Base-by-base conservation (phyloP, 2,797 vertebrate genomes). In the Tapirus indicus region DNA sequence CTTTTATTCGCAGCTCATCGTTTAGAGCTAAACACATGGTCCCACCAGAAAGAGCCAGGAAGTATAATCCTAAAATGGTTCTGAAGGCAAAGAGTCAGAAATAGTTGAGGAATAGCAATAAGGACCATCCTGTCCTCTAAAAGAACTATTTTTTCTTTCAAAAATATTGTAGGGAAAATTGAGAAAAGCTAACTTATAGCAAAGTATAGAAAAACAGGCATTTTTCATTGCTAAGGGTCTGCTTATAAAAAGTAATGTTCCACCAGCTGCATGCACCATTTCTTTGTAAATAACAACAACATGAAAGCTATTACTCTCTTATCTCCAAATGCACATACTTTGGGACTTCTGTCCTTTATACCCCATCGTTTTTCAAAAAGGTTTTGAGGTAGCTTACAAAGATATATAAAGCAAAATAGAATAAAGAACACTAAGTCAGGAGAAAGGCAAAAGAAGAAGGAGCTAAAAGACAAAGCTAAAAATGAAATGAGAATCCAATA, bases 251-350 rank as follows among this genome's bases (percentile, higher is more conserved):
- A 85, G 56, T 49, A 71, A 27, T 58, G 3, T 29, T 92, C 74
- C 27, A 21, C 9, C 56, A 35, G 41, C 47, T 52, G 17, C 18
- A 72, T 14, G 5, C 0, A 20, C 23, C 6, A 32, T 64, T 54
- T 83, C 77, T 58, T 91, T 85, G 11, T 44, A 89, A 96, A 79
- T 71, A 87, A 78, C 29, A 71, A 86, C 18, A 83, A 35, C 23
- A 38, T 35, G 18, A 13, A 16, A 83, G 7, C 32, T 60, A 2
- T 52, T 35, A 90, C 9, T 54, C 60, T n/a, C n/a, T 69, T 60
- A n/a, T 74, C 56, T 74, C 68, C 47, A 74, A 58, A 29, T 58
- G 60, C 7, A 72, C 54, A 32, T 35, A 41, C 10, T 78, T 89
- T 2, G 5, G 29, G 38, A 52, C 44, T 64, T 95, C 35, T 44